A percentile compares a stretch with the other conserved stretches of the same genome.
Evolutionary conservation across 2,888 invertebrate genomes (phyloP).

Genomic region (Heteropelma amictum): DNA sequence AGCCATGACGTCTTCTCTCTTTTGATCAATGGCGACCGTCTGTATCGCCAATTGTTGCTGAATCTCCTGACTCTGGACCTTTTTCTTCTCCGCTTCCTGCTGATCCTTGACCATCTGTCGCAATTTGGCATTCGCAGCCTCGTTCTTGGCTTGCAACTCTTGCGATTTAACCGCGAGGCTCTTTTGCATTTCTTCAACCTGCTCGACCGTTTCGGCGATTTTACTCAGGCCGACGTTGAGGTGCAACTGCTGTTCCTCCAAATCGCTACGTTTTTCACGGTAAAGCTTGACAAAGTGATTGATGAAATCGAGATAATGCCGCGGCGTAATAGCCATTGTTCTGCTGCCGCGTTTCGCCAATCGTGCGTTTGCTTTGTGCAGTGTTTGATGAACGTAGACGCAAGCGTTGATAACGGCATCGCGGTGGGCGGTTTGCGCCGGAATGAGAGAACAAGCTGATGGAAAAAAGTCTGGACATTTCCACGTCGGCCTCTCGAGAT

Average conservation of each 20-base stretch:
- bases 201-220: constrained; percentile 99
- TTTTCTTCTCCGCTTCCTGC: constrained; percentile 99
- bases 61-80: constrained; percentile 98
- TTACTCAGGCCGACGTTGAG: constrained; percentile 99
- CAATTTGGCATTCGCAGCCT: constrained; percentile 99
- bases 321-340: constrained; percentile 98
- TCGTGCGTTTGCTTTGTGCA: constrained; percentile 95
- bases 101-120: constrained; percentile 99
- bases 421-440: constrained; percentile 89
- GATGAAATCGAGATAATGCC: constrained; percentile 99
- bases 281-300: constrained; percentile 99
- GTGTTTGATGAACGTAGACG: constrained; percentile 98
- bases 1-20: constrained; percentile 95
- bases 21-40: constrained; percentile 95
- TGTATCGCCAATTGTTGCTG: constrained; percentile 91
- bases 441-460: constrained; percentile 88
- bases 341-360: constrained; percentile 94
- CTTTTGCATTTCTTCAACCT: constrained; percentile 99
- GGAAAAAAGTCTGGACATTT: constrained; percentile 94
- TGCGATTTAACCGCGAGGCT: constrained; percentile 97
- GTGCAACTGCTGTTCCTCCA: constrained; percentile 99
- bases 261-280: constrained; percentile 97
- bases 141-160: constrained; percentile 97
- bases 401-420: constrained; percentile 99
- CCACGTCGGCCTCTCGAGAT: constrained; percentile 93